Evolutionary conservation across 2,888 invertebrate species (phyloP).

Genomic region (Aethes cnicana): DNA sequence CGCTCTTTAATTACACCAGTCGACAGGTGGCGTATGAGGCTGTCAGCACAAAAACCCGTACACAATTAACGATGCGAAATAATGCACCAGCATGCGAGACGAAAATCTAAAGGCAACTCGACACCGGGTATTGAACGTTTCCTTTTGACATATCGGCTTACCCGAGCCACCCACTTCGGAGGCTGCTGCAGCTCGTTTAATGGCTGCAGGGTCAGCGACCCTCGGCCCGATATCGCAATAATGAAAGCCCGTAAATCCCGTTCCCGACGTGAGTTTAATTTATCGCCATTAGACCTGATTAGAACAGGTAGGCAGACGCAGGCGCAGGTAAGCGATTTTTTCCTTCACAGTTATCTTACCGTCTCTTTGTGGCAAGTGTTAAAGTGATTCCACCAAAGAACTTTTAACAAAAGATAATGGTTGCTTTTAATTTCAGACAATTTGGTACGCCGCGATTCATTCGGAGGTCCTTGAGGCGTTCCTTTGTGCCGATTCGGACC

Average conservation of each 20-base stretch:
- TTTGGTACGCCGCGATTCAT: slow-evolving; percentile 26
- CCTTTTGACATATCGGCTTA: slow-evolving; percentile 79
- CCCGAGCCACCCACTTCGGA: slow-evolving; percentile 72
- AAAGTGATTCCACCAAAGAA: slow-evolving; percentile 53
- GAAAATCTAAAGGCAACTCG: slow-evolving; percentile 79
- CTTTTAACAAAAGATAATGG: slow-evolving; percentile 44
- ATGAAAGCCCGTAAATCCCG: slow-evolving; percentile 65
- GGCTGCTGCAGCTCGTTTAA: slow-evolving; percentile 25
- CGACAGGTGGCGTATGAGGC: slow-evolving; percentile 76
- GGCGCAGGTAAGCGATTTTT: slow-evolving; percentile 50
- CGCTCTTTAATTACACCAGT: slow-evolving; percentile 71
- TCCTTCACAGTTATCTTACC: slow-evolving; percentile 68
- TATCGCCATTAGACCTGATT: slow-evolving; percentile 69
- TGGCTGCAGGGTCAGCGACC: neutral
- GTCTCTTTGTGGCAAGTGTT: slow-evolving; percentile 62
- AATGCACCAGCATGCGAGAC: slow-evolving; percentile 79
- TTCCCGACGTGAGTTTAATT: slow-evolving; percentile 64
- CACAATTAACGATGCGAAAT: slow-evolving; percentile 79
- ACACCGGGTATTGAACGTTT: slow-evolving; percentile 78
- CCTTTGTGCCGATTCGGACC: slow-evolving; percentile 24
- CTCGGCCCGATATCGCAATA: slow-evolving; percentile 58
- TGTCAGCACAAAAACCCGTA: slow-evolving; percentile 63
- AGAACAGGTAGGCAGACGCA: slow-evolving; percentile 69
- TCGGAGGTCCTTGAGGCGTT: slow-evolving; percentile 12
- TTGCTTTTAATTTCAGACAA: slow-evolving; percentile 33